A percentile compares a stretch with the other conserved stretches of the same genome.
Conservation (phyloP, 2,113 vertebrate species). For the Gnathochromis pfefferi region DNA sequence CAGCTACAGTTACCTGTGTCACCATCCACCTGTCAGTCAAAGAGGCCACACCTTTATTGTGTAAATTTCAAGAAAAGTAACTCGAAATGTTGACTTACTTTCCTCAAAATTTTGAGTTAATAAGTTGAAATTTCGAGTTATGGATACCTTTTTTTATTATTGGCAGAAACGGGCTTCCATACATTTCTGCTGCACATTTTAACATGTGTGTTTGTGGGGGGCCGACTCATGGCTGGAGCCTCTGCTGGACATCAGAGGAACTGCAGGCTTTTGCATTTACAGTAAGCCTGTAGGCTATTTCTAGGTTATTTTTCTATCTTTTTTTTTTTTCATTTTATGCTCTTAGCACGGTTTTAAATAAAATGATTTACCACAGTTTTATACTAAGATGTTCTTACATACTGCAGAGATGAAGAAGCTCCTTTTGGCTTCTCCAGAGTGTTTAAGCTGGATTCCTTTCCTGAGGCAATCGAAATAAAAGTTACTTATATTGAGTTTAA, state of each 20-base stretch:
- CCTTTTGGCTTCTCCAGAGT: not conserved
- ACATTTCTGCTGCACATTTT: not conserved
- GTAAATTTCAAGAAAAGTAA: not conserved
- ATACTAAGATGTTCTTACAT: not conserved
- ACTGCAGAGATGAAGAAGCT: not conserved
- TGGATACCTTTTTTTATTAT: fast-evolving
- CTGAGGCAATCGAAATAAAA: fast-evolving
- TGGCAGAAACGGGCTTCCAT: not conserved
- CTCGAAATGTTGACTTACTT: not conserved
- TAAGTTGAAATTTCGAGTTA: fast-evolving
- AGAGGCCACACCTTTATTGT: not conserved
- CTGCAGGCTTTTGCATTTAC: not conserved
- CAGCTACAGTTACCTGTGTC: not conserved
- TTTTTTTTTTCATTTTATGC: not conserved
- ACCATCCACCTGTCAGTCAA: not conserved
- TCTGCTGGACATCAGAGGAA: not conserved
- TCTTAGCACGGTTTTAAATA: not conserved
- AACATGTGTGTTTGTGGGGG: not conserved
- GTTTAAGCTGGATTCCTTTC: not conserved
- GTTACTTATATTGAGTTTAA: not conserved
- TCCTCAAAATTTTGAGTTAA: not conserved
- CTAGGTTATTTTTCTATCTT: not conserved
- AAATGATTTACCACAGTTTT: not conserved
- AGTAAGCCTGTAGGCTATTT: not conserved
- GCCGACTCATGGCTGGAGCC: not conserved